Evolutionary conservation across 2,113 vertebrate genomes (phyloP), one percentile per base, ranked within the genome.

Genomic region (Panurus biarmicus): DNA sequence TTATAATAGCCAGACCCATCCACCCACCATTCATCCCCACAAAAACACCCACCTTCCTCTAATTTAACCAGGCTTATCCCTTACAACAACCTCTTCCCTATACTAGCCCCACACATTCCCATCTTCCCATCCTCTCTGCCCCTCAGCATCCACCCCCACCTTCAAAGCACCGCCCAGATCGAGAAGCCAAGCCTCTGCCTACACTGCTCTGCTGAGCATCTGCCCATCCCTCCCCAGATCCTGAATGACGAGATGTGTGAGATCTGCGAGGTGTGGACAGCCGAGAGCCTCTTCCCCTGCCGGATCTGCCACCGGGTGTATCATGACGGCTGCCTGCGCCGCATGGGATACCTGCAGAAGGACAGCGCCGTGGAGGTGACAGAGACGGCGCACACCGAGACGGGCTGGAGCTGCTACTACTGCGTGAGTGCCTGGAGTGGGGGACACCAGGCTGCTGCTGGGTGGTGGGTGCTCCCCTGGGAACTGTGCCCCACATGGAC

Each of bases 381-480:
- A 0, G 98, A 99, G 85, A 98, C 97, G 0, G 99, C 99, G 3
- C 99, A 99, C 96, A 98, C 98, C 0, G 98, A 98, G 60, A 98
- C 97, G 0, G 99, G 99, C 94, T 99, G 99, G 99, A 99, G 99
- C 97, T 99, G 99, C 97, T 98, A 99, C 97, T 99, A 99, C 96
- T 99, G 99, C 40, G 99, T 99, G 97, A 99, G 99, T 98, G 31
- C 23, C 31, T 10, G 2, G 7, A 9, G 22, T 4, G 24, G 47
- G 70, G 33, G 31, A 14, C 44, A 16, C 7, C 1, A 2, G 40
- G 25, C 51, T 67, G 7, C 45, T 57, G 45, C 20, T 4, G 10
- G 33, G 16, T 17, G 44, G 18, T 4, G 67, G 62, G 35, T 65
- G 50, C 7, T 62, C 14, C 51, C 18, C 3, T 4, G 13, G n/a